Evolutionary conservation across 2,888 invertebrate species (phyloP), one percentile per base, ranked within the genome.

Genomic region (Oligia fasciuncula): DNA sequence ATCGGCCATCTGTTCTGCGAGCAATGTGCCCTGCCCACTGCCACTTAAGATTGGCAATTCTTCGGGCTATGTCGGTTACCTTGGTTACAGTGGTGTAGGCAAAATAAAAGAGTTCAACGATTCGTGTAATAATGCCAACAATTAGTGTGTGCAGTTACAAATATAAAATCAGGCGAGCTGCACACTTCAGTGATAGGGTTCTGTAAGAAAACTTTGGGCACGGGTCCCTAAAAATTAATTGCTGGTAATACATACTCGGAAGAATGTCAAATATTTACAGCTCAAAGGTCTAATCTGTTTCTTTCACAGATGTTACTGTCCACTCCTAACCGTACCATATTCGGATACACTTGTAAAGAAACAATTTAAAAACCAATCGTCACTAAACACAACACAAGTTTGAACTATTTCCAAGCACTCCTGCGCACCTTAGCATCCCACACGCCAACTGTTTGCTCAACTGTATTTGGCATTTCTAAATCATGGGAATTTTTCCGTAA

Each of bases 401-500:
- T 79, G 81, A 77, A 84, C 76, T 76, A 84, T 86, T 86, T 83
- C 35, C 4, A 69, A 65, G 51, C 76, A 84, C 86, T 84, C 84
- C 76, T 72, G 76, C 67, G 76, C 84, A 80, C 65, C 80, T 77
- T 60, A 67, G 0, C 76, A 3, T 68, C 87, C 87, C 88, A 85
- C 89, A 74, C 82, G 70, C 35, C 8, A 13, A 11, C 19, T 87
- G 79, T 89, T 89, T 86, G 66, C 43, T 57, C 89, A 90, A 90
- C 85, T 89, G 90, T 87, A 86, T 86, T 86, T 84, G 81, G 75
- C 83, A 77, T 84, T 85, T 87, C 74, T 40, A 68, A 77, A 84
- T 81, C 77, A 85, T 87, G 87, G 81, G 84, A 87, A 81, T 75
- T 79, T 73, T 85, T 78, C 19, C 9, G 19, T 79, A 5, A 1